phyloP scores from a whole-genome alignment of 2,888 invertebrate species.

The Hemicrepidius hirtus region DNA sequence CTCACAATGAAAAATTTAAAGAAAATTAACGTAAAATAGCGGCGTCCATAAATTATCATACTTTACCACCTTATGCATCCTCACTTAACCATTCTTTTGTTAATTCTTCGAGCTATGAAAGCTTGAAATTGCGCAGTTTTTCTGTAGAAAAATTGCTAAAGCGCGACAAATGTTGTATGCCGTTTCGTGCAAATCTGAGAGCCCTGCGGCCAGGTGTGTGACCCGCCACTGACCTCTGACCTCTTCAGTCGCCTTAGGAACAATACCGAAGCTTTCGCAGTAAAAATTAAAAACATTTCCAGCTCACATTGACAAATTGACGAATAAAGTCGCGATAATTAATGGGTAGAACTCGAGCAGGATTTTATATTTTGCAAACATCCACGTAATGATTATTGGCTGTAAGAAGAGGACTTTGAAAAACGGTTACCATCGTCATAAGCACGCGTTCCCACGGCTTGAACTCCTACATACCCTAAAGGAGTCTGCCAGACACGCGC shows the following conservation, averaged over 20 bases:
- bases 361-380: constrained; percentile 21
- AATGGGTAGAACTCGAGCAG: constrained; percentile 19
- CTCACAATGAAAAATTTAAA: constrained; percentile 41
- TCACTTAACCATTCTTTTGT: constrained; percentile 14
- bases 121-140: constrained; percentile 3
- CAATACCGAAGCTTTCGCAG: constrained; percentile 21
- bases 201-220: constrained; percentile 57
- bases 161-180: constrained; percentile 46
- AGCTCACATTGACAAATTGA: constrained; percentile 28
- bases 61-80: constrained; percentile 10
- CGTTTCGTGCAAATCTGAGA: constrained; percentile 54
- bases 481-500: constrained; percentile 70
- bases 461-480: constrained; percentile 69
- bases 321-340: constrained; percentile 27
- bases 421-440: constrained; percentile 57
- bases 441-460: constrained; percentile 61
- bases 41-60: constrained; percentile 27
- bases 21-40: constrained; percentile 42
- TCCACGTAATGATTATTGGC: constrained; percentile 41
- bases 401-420: constrained; percentile 45
- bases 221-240: constrained; percentile 58
- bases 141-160: constrained; percentile 29
- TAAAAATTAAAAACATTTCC: constrained; percentile 14
- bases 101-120: constrained; percentile 1
- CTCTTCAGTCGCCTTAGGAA: constrained; percentile 40